Conservation (phyloP, 2,888 invertebrate genomes). For the Platycheirus albimanus region DNA sequence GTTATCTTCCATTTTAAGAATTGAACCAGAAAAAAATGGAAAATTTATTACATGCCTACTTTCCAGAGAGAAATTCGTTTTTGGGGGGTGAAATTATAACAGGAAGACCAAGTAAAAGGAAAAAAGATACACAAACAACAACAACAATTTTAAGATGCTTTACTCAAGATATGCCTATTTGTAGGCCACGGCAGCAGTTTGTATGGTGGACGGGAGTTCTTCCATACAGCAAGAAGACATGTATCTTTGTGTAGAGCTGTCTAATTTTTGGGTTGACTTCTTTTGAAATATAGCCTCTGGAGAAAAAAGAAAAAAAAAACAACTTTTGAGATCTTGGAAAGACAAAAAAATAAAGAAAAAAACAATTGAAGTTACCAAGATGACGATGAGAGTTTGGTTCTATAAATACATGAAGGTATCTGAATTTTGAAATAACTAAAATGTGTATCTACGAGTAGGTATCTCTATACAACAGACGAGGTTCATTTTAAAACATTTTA, state of each 20-base stretch:
- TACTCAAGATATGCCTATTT: conserved; percentile 62
- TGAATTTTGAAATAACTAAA: not conserved
- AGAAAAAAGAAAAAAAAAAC: conserved; percentile 28
- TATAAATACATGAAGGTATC: not conserved
- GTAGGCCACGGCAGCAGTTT: conserved; percentile 67
- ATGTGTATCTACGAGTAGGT: not conserved
- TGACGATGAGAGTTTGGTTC: not conserved
- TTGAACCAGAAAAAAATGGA: conserved; percentile 58
- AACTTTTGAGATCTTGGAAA: conserved; percentile 1
- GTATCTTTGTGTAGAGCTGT: conserved; percentile 48
- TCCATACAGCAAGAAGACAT: conserved; percentile 42
- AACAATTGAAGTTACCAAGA: conserved; percentile 15
- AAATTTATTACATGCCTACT: conserved; percentile 73
- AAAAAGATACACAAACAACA: conserved; percentile 23
- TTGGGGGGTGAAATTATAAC: conserved; percentile 66
- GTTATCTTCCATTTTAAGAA: conserved; percentile 73
- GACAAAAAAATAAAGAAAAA: conserved; percentile 23
- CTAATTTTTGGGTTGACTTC: conserved; percentile 65
- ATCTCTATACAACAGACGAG: not conserved
- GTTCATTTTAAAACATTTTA: not conserved
- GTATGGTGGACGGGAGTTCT: conserved; percentile 17
- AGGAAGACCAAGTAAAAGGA: conserved; percentile 34
- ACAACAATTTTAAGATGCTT: conserved; percentile 47
- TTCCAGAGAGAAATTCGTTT: conserved; percentile 62
- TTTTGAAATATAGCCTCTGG: conserved; percentile 50